A percentile compares a stretch with the other conserved stretches of the same genome.
Evolutionary conservation across 2,797 vertebrate species (phyloP).

Genomic region (Neoniphon sammara): DNA sequence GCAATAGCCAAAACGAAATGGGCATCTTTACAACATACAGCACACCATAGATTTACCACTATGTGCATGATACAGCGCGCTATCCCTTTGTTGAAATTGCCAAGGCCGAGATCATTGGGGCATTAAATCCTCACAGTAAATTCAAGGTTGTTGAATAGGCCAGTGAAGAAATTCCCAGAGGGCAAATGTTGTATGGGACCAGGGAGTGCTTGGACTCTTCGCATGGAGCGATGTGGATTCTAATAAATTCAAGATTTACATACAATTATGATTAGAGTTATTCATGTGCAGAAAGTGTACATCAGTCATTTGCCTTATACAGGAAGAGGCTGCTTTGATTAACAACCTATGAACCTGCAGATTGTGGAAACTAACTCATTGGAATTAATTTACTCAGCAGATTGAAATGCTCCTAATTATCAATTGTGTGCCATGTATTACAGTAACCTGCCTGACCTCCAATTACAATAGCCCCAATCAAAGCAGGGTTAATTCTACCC

Average conservation of each 20-base stretch:
- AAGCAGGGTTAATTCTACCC: conserved; percentile 74
- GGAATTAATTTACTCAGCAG: conserved; percentile 71
- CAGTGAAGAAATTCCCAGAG: conserved; percentile 40
- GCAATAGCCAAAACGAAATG: conserved; percentile 49
- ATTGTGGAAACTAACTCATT: conserved; percentile 56
- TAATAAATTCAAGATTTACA: conserved; percentile 47
- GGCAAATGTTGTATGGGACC: not conserved
- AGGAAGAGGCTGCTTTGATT: conserved; percentile 57
- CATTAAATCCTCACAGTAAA: conserved; percentile 58
- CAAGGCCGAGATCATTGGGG: conserved; percentile 40
- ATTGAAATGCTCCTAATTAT: conserved; percentile 75
- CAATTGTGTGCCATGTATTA: conserved; percentile 75
- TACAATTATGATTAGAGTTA: conserved; percentile 46
- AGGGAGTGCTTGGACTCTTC: conserved; percentile 7
- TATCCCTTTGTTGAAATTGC: conserved; percentile 52
- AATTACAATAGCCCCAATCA: conserved; percentile 78
- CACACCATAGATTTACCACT: conserved; percentile 49
- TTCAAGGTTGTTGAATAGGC: conserved; percentile 44
- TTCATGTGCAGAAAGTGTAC: conserved; percentile 51
- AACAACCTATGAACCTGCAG: conserved; percentile 68
- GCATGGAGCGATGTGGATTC: conserved; percentile 9
- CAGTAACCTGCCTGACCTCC: conserved; percentile 70
- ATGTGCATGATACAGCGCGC: conserved; percentile 30
- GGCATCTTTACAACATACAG: conserved; percentile 56
- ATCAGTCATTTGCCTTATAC: conserved; percentile 39